These are phyloP conservation scores for Phrynosoma blainvillii DNA, from an alignment of 2,113 vertebrate species.

Conservation along the genomic window DNA sequence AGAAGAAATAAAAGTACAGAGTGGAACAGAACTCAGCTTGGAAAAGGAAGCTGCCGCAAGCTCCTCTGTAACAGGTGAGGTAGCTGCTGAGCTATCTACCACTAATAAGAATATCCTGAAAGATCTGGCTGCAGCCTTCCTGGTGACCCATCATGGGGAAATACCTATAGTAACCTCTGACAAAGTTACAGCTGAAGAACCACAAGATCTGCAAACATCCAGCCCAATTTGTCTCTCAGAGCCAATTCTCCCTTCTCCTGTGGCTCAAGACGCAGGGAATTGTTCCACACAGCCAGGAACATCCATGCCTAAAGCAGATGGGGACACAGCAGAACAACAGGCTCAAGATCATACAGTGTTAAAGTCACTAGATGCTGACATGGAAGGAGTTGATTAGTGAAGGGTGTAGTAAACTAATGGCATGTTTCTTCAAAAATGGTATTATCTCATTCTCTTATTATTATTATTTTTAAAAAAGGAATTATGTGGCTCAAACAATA, in stretches of 20 bases:
- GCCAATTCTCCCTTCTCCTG: background rate
- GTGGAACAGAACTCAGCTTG: slow-evolving; percentile 38
- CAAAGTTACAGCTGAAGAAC: slow-evolving; percentile 34
- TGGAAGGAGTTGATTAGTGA: slow-evolving; percentile 72
- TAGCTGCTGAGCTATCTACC: slow-evolving; percentile 40
- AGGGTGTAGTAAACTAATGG: background rate
- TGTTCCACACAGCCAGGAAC: background rate
- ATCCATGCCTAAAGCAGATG: slow-evolving; percentile 15
- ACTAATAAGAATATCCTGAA: slow-evolving; percentile 78
- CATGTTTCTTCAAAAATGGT: background rate
- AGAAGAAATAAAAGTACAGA: background rate
- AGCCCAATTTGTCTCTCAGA: accelerated
- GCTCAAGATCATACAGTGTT: slow-evolving; percentile 5
- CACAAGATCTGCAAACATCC: background rate
- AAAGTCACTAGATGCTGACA: slow-evolving; percentile 48
- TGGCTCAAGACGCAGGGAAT: background rate
- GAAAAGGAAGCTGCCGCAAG: slow-evolving; percentile 56
- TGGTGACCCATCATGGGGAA: slow-evolving; percentile 65
- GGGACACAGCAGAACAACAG: background rate
- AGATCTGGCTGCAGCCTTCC: slow-evolving; percentile 80
- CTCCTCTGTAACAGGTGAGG: slow-evolving; percentile 21
- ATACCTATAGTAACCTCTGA: background rate
- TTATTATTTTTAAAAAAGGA: slow-evolving; percentile 10
- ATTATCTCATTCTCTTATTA: slow-evolving; percentile 5
- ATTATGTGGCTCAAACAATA: slow-evolving; percentile 20